Base-by-base conservation (phyloP, 2,888 invertebrate genomes). In the Agrotis clavis region DNA sequence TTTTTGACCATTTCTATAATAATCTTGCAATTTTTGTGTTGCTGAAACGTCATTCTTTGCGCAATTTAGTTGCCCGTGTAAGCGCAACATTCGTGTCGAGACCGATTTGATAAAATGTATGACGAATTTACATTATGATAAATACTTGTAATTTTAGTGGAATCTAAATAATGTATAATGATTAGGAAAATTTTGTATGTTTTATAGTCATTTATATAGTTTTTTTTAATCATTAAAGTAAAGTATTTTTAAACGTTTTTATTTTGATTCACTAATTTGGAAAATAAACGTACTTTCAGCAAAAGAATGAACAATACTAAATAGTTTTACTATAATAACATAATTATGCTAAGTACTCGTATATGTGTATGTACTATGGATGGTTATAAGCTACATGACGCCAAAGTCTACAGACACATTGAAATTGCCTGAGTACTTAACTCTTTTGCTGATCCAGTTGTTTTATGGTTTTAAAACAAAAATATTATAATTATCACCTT, bases 161-260 rank as follows among this genome's bases (percentile, higher is more conserved):
- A 48, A 41, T 41, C 41, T 41, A 41, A 35, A 41, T 41, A 41
- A 57, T 51, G n/a, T 67, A 18, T 67, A 71, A n/a, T 48, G 19
- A 57, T 61, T 70, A 60, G n/a, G 21, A 25, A 48, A 59, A 69
- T 66, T 80, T 81, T 74, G 54, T 72, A 77, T 81, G 54, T 71
- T 70, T 69, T 74, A 53, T 77, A 83, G 83, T 85, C 79, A 82
- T 75, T 68, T 71, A 68, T 77, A 73, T 75, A 72, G 45, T 35
- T 57, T 57, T 64, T n/a, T 71, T 72, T 45, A 56, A 56, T 64
- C 7, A 72, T 48, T 62, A 78, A 71, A 60, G 18, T 71, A 79
- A 51, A 62, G 9, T 51, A 56, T 59, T 78, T 60, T 51, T n/a
- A 13, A n/a, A 50, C 18, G 7, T 2, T 67, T 68, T 77, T 25